Percentiles rank a stretch among this genome's conserved stretches.
These are phyloP conservation scores for Neoarius graeffei DNA, from an alignment of 2,113 vertebrate genomes.

Conservation along the genomic window DNA sequence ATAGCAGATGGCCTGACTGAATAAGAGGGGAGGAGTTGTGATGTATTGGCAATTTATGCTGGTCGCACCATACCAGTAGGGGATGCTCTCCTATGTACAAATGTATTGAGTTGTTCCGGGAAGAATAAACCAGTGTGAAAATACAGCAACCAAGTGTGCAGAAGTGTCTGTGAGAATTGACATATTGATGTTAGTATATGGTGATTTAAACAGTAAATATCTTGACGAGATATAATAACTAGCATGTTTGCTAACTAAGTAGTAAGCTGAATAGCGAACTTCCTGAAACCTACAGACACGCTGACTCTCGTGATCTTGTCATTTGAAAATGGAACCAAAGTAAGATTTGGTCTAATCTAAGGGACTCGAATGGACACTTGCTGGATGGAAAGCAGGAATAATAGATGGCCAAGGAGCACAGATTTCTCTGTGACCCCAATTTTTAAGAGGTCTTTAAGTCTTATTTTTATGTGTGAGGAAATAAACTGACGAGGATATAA, in stretches of 20 bases:
- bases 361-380: not conserved
- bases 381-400: not conserved
- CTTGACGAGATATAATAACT: no score
- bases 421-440: constrained; percentile 7
- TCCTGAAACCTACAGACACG: not conserved
- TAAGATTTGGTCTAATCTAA: not conserved
- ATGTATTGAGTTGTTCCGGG: no score
- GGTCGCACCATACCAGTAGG: no score
- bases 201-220: no score
- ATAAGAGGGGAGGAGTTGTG: no score
- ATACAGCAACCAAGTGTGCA: no score
- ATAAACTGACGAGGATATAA: constrained; percentile 50
- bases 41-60: no score
- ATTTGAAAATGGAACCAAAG: not conserved
- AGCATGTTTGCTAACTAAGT: not conserved
- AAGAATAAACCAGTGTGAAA: no score
- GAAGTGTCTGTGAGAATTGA: no score
- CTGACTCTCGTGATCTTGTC: not conserved
- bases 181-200: no score
- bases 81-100: no score
- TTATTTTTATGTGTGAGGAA: constrained; percentile 49
- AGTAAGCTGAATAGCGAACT: not conserved
- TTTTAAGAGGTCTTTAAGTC: constrained; percentile 20
- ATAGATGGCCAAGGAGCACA: not conserved
- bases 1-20: no score